Evolutionary conservation across 2,797 vertebrate species (phyloP).

Genomic region (Acanthopagrus latus): DNA sequence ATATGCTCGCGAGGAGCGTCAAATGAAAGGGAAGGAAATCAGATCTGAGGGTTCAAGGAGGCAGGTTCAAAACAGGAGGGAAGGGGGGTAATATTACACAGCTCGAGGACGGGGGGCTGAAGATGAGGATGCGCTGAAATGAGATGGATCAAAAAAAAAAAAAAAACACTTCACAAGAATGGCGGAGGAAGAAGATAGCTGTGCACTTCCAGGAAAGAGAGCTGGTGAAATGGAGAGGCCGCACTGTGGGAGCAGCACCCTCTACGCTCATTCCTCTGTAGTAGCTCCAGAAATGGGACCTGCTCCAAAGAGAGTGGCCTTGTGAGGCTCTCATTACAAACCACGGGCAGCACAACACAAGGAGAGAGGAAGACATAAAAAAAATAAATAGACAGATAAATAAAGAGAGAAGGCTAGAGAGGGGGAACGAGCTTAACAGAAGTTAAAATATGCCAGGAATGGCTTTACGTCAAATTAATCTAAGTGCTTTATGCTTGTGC

Average conservation of each 20-base stretch:
- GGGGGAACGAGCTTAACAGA: slow-evolving; percentile 35
- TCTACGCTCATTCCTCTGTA: slow-evolving; percentile 29
- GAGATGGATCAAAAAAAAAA: not conserved
- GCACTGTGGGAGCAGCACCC: slow-evolving; percentile 17
- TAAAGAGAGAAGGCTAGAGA: slow-evolving; percentile 6
- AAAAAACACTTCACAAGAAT: slow-evolving; percentile 8
- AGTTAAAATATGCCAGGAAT: slow-evolving; percentile 46
- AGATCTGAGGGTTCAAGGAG: slow-evolving; percentile 37
- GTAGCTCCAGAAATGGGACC: slow-evolving; percentile 32
- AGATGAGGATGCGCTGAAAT: slow-evolving; percentile 25
- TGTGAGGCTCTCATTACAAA: slow-evolving; percentile 50
- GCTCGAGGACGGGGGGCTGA: slow-evolving; percentile 11
- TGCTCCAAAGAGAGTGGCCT: slow-evolving; percentile 50
- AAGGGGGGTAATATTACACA: slow-evolving; percentile 11
- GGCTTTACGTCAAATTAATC: slow-evolving; percentile 53
- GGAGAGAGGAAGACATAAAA: not conserved
- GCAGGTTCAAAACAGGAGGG: slow-evolving; percentile 25
- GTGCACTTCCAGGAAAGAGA: slow-evolving; percentile 1
- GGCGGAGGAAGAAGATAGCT: slow-evolving; percentile 3
- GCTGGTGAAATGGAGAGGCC: slow-evolving; percentile 7
- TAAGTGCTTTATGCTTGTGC: slow-evolving; percentile 22
- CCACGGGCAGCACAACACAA: slow-evolving; percentile 10
- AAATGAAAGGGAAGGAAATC: slow-evolving; percentile 40
- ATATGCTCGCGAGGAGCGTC: slow-evolving; percentile 33
- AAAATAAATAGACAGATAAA: slow-evolving; percentile 9